phyloP scores from a whole-genome alignment of 1,140 invertebrate genomes.

The Daktulosphaira vitifoliae region DNA sequence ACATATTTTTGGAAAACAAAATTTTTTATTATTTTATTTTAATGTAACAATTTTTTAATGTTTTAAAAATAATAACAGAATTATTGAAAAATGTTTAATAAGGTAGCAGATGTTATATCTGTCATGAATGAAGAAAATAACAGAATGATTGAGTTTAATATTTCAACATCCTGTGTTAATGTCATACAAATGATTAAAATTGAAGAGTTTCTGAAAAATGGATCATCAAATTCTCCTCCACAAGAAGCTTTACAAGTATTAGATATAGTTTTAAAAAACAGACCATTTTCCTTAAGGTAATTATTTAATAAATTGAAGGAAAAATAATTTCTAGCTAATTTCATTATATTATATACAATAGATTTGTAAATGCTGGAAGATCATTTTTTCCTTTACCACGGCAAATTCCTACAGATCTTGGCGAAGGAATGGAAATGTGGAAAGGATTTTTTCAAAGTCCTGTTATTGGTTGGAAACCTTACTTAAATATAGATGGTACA shows the following conservation, averaged over 20 bases:
- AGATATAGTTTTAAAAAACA: conserved; percentile 70
- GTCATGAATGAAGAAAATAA: conserved; percentile 43
- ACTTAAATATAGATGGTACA: conserved; percentile 65
- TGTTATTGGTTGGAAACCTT: conserved; percentile 60
- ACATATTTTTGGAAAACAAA: background rate
- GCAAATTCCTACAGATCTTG: conserved; percentile 43
- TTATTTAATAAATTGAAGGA: background rate
- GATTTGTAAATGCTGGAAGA: conserved; percentile 42
- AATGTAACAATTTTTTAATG: too few species aligned
- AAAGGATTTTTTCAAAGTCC: conserved; percentile 64
- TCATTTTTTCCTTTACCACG: conserved; percentile 48
- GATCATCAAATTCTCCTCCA: conserved; percentile 46
- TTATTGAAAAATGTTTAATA: conserved; percentile 26
- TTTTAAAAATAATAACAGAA: background rate
- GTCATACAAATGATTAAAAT: conserved; percentile 45
- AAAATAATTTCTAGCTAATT: conserved; percentile 43
- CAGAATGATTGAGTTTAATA: conserved; percentile 47
- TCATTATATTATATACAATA: conserved; percentile 38
- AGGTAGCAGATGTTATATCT: conserved; percentile 36
- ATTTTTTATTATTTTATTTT: background rate
- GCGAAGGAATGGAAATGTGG: conserved; percentile 59
- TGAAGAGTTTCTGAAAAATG: conserved; percentile 45
- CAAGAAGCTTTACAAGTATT: conserved; percentile 64
- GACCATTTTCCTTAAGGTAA: conserved; percentile 37
- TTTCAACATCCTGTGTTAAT: conserved; percentile 51